A percentile compares a stretch with the other conserved stretches of the same genome.
Conservation (phyloP, 2,888 invertebrate species). For the Phymatocera aterrima region DNA sequence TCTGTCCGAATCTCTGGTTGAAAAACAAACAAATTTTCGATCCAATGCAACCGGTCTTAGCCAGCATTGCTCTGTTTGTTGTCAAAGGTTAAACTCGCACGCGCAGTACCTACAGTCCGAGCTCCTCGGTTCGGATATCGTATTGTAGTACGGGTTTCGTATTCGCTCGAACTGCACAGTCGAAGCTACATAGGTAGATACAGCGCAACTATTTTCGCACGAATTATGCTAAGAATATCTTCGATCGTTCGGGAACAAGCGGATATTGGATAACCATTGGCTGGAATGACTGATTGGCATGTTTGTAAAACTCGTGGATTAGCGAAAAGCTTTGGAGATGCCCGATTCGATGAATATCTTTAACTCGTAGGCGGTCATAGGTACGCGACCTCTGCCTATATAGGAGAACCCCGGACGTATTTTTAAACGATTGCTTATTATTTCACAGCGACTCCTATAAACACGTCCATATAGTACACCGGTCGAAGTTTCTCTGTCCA, state of each 20-base stretch:
- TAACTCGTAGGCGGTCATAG: too few relatives aligned
- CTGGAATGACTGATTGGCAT: slow-evolving; percentile 30
- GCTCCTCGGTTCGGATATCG: too few relatives aligned
- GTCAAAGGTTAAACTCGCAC: too few relatives aligned
- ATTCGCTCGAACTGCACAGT: too few relatives aligned
- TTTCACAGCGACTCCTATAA: neutral
- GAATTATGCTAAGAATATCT: neutral
- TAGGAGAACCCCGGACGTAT: neutral
- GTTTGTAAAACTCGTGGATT: slow-evolving; percentile 38
- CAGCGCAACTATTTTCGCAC: neutral
- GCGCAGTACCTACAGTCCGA: too few relatives aligned
- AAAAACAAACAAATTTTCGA: too few relatives aligned
- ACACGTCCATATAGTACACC: neutral
- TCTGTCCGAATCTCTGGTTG: too few relatives aligned
- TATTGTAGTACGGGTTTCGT: too few relatives aligned
- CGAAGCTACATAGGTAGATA: too few relatives aligned
- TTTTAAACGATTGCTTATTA: slow-evolving; percentile 5
- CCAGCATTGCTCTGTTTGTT: too few relatives aligned
- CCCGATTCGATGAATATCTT: neutral
- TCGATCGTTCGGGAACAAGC: neutral
- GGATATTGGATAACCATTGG: neutral
- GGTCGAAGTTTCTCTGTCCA: neutral
- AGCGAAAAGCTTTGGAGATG: neutral
- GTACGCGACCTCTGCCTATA: too few relatives aligned
- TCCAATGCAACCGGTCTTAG: too few relatives aligned